Percentiles rank a stretch among this genome's conserved stretches.
Conservation (phyloP, 2,888 invertebrate species). For the Conchocele bisecta region DNA sequence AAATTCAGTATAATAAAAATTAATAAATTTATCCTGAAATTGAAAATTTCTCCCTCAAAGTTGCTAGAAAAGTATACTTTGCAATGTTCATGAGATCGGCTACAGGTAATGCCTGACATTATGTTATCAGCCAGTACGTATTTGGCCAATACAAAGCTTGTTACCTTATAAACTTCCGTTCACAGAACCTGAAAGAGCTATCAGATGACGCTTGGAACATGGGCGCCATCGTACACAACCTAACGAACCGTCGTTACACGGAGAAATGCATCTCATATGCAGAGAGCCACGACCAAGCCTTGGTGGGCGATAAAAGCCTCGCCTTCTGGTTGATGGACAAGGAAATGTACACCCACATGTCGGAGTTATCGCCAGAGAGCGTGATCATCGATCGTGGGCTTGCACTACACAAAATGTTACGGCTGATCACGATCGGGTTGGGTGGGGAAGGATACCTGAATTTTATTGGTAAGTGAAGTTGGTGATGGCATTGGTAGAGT, state of each 20-base stretch:
- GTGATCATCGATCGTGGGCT: conserved; percentile 94
- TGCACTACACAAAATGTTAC: conserved; percentile 98
- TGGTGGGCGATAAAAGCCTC: conserved; percentile 94
- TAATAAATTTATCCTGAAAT: no score
- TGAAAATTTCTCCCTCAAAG: no score
- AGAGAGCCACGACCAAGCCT: conserved; percentile 98
- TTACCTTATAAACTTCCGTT: no score
- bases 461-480: conserved; percentile 91
- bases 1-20: no score
- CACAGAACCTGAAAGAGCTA: conserved; percentile 83
- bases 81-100: no score
- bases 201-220: conserved; percentile 98
- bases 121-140: no score
- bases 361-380: conserved; percentile 84
- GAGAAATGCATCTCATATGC: conserved; percentile 99
- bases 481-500: no score
- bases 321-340: conserved; percentile 99
- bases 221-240: conserved; percentile 93
- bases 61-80: no score
- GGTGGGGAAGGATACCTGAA: conserved; percentile 99
- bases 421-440: conserved; percentile 94
- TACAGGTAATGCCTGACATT: no score
- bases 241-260: conserved; percentile 96
- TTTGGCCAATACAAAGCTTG: no score
- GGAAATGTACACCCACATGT: conserved; percentile 99